A percentile compares a stretch with the other conserved stretches of the same genome.
Conservation (phyloP, 1,140 invertebrate genomes). For the Oreohelix idahoensis region DNA sequence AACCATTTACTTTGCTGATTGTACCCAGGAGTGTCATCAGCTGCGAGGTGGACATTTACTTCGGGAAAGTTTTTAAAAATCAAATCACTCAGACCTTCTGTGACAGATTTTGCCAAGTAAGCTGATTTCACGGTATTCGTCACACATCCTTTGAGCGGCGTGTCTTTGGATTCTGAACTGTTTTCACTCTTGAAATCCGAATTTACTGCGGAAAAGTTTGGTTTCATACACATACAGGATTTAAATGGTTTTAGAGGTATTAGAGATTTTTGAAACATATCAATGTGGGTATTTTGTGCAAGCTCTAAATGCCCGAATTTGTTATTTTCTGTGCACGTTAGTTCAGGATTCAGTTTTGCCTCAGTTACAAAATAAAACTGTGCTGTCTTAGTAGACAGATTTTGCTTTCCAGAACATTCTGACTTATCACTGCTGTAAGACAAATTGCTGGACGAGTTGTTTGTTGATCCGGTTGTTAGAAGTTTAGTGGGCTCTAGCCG, state of each 20-base stretch:
- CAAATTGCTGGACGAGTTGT: constrained; percentile 16
- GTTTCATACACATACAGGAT: neutral
- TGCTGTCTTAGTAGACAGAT: neutral
- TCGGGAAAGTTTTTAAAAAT: too few species aligned
- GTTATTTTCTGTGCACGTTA: neutral
- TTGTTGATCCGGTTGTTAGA: neutral
- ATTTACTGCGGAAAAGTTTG: neutral
- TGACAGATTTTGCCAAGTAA: too few species aligned
- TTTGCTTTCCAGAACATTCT: neutral
- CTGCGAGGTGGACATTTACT: too few species aligned
- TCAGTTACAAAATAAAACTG: constrained; percentile 6
- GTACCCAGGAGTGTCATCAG: too few species aligned
- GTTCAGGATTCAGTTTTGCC: neutral
- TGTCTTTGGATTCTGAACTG: too few species aligned
- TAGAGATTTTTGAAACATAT: neutral
- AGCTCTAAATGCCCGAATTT: neutral
- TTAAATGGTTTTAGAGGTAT: neutral
- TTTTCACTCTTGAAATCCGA: neutral
- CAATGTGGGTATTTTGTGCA: neutral
- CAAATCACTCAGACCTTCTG: too few species aligned
- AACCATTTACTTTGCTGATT: too few species aligned
- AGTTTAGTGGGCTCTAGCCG: neutral
- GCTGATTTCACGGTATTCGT: too few species aligned
- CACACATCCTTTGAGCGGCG: neutral
- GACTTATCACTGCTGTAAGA: constrained; percentile 8